phyloP scores from a whole-genome alignment of 1,140 invertebrate genomes.

The Drosophila pandora region DNA sequence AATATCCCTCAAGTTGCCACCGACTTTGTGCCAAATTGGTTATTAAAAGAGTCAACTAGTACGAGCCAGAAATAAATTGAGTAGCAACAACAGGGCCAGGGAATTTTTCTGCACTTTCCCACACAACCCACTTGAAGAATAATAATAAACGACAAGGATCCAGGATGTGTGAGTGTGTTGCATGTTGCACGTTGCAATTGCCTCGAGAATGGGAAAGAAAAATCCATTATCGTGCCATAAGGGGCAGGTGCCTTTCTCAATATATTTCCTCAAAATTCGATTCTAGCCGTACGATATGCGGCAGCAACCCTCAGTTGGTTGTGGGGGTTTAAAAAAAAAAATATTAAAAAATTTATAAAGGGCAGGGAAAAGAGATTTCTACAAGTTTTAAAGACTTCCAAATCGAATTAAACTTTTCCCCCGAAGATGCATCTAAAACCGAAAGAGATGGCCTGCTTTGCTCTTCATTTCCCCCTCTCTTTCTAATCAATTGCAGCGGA shows the following conservation, averaged over 20 bases:
- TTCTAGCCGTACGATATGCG: no score
- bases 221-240: not conserved
- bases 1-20: constrained; percentile 52
- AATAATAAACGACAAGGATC: constrained; percentile 10
- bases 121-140: constrained; percentile 22
- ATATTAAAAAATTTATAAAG: no score
- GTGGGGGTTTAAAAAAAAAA: no score
- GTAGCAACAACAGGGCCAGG: constrained; percentile 14
- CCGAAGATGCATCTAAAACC: not conserved
- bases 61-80: constrained; percentile 45
- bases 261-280: no score
- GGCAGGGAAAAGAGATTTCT: no score
- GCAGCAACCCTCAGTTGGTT: no score
- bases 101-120: not conserved
- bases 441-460: constrained; percentile 1
- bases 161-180: not conserved
- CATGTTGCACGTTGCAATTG: not conserved
- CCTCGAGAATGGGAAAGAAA: not conserved
- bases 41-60: constrained; percentile 74
- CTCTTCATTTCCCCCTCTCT: no score
- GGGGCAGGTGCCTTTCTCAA: no score
- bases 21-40: constrained; percentile 70
- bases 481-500: constrained; percentile 30
- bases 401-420: no score
- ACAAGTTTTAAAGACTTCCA: no score